A percentile compares a stretch with the other conserved stretches of the same genome.
Conservation (phyloP, 2,113 vertebrate species). For the Centropristis striata region DNA sequence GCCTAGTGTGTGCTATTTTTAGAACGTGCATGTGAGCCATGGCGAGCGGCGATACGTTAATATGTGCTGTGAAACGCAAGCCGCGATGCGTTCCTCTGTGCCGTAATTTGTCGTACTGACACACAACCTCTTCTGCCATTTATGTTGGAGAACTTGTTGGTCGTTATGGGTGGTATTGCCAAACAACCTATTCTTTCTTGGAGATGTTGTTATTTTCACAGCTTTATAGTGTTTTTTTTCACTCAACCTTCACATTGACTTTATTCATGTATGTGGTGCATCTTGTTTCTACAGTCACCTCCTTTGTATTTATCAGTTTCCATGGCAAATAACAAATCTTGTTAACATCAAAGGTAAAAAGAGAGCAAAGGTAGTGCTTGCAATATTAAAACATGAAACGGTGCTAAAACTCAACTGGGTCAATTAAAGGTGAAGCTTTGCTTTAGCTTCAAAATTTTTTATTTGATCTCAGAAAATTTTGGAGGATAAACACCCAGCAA, state of each 20-base stretch:
- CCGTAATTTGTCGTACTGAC: too few relatives aligned
- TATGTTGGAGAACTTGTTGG: too few relatives aligned
- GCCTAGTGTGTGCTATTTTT: too few relatives aligned
- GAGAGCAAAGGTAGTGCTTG: not conserved
- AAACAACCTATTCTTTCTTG: too few relatives aligned
- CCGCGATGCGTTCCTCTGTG: too few relatives aligned
- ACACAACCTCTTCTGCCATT: too few relatives aligned
- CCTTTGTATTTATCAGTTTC: conserved; percentile 37
- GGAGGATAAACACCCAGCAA: not conserved
- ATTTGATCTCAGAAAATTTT: conserved; percentile 8
- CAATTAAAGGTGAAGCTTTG: conserved; percentile 15
- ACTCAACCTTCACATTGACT: not conserved
- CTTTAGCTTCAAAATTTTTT: not conserved
- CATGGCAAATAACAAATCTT: conserved; percentile 43
- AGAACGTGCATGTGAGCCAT: too few relatives aligned
- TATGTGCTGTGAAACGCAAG: too few relatives aligned
- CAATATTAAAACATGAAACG: conserved; percentile 11
- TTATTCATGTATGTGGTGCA: conserved; percentile 23
- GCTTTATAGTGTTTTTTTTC: not conserved
- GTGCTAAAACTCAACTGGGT: conserved; percentile 12
- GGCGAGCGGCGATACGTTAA: too few relatives aligned
- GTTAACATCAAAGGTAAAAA: conserved; percentile 49
- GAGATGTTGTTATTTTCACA: not conserved
- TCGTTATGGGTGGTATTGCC: too few relatives aligned
- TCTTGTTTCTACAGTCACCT: conserved; percentile 35